Percentiles rank a stretch among this genome's conserved stretches.
phyloP scores from a whole-genome alignment of 2,888 invertebrate species.

The Suillia variegata region DNA sequence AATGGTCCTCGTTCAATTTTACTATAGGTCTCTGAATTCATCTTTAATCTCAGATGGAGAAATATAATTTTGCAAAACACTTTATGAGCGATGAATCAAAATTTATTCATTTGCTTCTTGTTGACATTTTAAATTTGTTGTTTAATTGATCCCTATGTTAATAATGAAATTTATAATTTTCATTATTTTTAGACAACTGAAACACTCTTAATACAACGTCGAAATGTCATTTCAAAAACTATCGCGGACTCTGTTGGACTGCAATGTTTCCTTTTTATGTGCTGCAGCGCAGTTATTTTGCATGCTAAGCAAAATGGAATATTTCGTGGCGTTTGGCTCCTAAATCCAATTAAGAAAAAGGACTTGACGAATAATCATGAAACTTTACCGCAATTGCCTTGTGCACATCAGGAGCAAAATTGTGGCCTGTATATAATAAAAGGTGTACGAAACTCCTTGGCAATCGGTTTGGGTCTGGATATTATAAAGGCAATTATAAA shows the following conservation, averaged over 20 bases:
- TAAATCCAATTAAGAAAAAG: slow-evolving; percentile 28
- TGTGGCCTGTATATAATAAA: slow-evolving; percentile 28
- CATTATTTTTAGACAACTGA: slow-evolving; percentile 41
- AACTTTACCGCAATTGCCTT: background rate
- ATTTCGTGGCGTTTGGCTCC: slow-evolving; percentile 46
- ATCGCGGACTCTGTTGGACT: slow-evolving; percentile 32
- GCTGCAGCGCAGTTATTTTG: slow-evolving; percentile 43
- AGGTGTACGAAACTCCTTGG: slow-evolving; percentile 42
- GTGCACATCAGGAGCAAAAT: slow-evolving; percentile 26
- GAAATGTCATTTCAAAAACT: slow-evolving; percentile 30
- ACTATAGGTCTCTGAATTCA: too few relatives aligned
- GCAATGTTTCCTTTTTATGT: slow-evolving; percentile 49
- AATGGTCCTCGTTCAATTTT: too few relatives aligned
- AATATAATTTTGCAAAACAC: too few relatives aligned
- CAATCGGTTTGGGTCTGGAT: slow-evolving; percentile 45
- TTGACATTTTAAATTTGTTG: too few relatives aligned
- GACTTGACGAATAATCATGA: background rate
- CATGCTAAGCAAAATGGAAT: slow-evolving; percentile 33
- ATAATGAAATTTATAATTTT: too few relatives aligned
- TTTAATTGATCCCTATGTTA: too few relatives aligned
- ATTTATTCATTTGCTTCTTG: too few relatives aligned
- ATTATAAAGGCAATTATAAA: slow-evolving; percentile 35
- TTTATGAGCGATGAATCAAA: too few relatives aligned
- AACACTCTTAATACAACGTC: slow-evolving; percentile 35
- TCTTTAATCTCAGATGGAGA: too few relatives aligned